phyloP scores from a whole-genome alignment of 64 coral and sea anemone genomes.

The Stichodactyla helianthus region DNA sequence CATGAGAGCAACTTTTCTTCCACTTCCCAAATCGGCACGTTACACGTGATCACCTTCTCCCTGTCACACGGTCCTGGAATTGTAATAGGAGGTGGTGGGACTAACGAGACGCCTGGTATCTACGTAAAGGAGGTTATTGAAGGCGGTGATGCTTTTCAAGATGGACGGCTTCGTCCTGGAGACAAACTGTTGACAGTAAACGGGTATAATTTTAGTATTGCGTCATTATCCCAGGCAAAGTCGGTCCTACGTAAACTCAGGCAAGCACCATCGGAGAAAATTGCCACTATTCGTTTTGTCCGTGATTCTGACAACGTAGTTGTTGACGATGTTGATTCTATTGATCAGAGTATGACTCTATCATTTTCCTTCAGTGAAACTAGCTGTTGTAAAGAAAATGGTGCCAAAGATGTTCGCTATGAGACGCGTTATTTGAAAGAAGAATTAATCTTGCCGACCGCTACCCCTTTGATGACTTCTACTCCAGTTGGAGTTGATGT shows the following conservation, averaged over 20 bases:
- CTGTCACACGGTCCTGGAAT: neutral
- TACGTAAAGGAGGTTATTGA: neutral
- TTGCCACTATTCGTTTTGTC: neutral
- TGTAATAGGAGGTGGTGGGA: neutral
- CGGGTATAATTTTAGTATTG: neutral
- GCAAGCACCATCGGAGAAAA: neutral
- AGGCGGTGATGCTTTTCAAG: neutral
- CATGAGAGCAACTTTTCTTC: neutral
- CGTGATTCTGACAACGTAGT: neutral
- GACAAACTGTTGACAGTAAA: neutral
- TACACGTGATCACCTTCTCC: neutral
- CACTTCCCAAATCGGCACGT: neutral
- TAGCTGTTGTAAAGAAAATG: neutral
- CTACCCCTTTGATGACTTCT: neutral
- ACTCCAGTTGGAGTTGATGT: neutral
- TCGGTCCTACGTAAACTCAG: neutral
- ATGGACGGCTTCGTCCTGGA: neutral
- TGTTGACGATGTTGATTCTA: neutral
- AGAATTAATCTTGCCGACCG: neutral
- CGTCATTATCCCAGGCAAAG: neutral
- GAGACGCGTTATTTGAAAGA: neutral
- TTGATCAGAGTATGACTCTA: conserved; percentile 11
- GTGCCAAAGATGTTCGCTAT: neutral
- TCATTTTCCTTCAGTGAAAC: neutral
- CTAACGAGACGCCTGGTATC: neutral